Base-by-base conservation (phyloP, 2,888 invertebrate species). In the Phaonia tiefii region DNA sequence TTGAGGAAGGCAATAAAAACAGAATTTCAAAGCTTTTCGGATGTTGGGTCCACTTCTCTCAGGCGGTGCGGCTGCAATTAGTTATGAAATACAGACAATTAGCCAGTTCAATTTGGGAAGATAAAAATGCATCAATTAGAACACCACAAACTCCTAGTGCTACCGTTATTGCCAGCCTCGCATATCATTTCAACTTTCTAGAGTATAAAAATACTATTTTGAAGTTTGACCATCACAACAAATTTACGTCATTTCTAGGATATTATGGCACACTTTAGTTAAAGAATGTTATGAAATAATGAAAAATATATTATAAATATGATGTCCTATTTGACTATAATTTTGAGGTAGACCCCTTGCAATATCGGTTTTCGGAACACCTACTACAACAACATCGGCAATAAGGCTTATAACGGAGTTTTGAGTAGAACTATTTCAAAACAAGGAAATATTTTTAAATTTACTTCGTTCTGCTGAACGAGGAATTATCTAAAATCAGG, bases 331-430 rank as follows among this genome's bases (percentile, higher is more conserved):
- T 37, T 37, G 10, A 7, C 4, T 37, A 7, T 7, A 7, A 15
- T 7, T 54, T 54, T 3, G 22, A 54, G 54, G 11, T 54, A 22
- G 25, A 2, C 54, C 54, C 1, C 3, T 13, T 54, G 25, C 22
- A 37, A 37, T 37, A 37, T 37, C 37, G 37, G 37, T 37, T 4
- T 37, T 25, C 11, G 25, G 25, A 22, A 54, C 54, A n/a, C 13
- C 54, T 1, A 54, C 13, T 10, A 2, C 22, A 25, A 54, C 54
- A 2, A 54, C n/a, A n/a, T n/a, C n/a, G n/a, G n/a, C n/a, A n/a
- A n/a, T n/a, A n/a, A n/a, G n/a, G n/a, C n/a, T 25, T 54, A 54
- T 54, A 54, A 54, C 54, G 54, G 54, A 3, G 54, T 54, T 54
- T 3, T 54, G 1, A 25, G 54, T n/a, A n/a, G n/a, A n/a, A n/a